These are phyloP conservation scores for Sebastes wilsoni DNA, from an alignment of 2,797 vertebrate species.

Conservation along the genomic window DNA sequence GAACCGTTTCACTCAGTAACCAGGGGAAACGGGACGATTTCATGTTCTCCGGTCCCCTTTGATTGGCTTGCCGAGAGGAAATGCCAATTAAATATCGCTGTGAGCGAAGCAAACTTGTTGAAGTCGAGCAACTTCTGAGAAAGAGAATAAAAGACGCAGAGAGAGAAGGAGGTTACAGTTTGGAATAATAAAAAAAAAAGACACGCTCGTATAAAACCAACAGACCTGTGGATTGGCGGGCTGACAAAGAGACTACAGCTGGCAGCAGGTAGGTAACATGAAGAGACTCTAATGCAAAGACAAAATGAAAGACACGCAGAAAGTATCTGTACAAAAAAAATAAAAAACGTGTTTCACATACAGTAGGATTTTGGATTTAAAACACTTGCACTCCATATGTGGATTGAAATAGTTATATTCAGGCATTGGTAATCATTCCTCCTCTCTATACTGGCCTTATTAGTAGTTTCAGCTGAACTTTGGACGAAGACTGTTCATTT, in stretches of 20 bases:
- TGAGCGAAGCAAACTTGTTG: constrained; percentile 18
- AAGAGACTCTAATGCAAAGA: background rate
- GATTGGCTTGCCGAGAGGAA: constrained; percentile 43
- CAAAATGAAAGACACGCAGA: background rate
- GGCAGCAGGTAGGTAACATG: background rate
- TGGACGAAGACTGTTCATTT: background rate
- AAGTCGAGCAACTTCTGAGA: constrained; percentile 22
- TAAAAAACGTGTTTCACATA: background rate
- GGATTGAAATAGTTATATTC: background rate
- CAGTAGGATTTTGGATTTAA: background rate
- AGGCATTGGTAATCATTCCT: background rate
- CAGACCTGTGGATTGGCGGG: background rate
- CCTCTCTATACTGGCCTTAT: background rate
- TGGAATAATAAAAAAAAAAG: background rate
- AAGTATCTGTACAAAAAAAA: background rate
- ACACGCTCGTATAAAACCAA: background rate
- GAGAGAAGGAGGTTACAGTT: background rate
- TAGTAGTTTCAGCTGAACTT: background rate
- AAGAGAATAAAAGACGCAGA: background rate
- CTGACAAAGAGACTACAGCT: background rate
- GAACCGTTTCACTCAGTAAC: constrained; percentile 33
- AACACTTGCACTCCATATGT: background rate
- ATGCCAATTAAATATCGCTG: constrained; percentile 47
- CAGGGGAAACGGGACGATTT: constrained; percentile 20
- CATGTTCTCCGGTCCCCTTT: constrained; percentile 20